Evolutionary conservation across 2,797 vertebrate genomes (phyloP), one percentile per base, ranked within the genome.

Genomic region (Lophotriccus pileatus): DNA sequence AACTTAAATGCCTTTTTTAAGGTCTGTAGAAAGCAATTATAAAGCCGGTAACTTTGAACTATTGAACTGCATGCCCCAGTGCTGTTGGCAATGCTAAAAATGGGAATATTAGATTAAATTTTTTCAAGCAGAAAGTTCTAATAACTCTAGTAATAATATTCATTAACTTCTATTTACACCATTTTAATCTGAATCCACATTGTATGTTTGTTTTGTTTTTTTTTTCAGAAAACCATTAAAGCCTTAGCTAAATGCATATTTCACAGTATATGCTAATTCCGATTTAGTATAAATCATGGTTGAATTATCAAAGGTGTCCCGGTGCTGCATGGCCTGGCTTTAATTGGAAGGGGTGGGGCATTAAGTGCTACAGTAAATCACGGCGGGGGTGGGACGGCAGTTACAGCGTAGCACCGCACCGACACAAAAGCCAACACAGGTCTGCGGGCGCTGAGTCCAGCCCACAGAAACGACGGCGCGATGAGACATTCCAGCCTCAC

Each of bases 121-220:
- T 96, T 96, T 97, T 95, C 88, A 95, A 90, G 94, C 87, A 97
- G 90, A 97, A 97, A 96, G 43, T 93, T 96, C 94, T 96, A 97
- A 96, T 97, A 97, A 96, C 92, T 95, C 41, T 18, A 95, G 88
- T 96, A 96, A 97, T 93, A 95, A 92, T 95, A 95, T 96, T 96
- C 95, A 96, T 97, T 97, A 97, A 95, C 95, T 97, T 96, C 76
- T 95, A 93, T 96, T 97, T 96, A 96, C 95, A 95, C 82, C 88
- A 78, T 70, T 97, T 96, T 84, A 96, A 94, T 96, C 91, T 73
- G 94, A 90, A 88, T 93, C 90, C 66, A 87, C n/a, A 41, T 58
- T 94, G 50, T 74, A 27, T 90, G 44, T 80, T 75, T 87, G 44
- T 85, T 83, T 85, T 72, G 9, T 37, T 90, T 89, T 47, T 67